Base-by-base conservation (phyloP, 2,888 invertebrate genomes). In the Habroteleia sp. region DNA sequence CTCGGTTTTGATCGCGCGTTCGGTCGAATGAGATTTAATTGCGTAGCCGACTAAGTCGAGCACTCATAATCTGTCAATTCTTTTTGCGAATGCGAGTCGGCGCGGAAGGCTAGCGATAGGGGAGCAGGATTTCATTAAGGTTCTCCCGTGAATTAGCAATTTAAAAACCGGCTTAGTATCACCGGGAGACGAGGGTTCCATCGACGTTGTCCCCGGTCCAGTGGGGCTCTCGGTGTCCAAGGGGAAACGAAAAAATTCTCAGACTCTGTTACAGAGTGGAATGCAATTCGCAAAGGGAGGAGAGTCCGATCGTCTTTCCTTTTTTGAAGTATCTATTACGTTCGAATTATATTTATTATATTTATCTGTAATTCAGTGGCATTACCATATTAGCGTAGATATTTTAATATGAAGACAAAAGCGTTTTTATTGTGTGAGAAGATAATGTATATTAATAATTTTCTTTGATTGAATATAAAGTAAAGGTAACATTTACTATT, bases 141-240 rank as follows among this genome's bases (percentile, higher is more conserved):
- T 69, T 52, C 76, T 62, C 74, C 76, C 72, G 77, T 74, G 80
- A 81, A 81, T 81, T 81, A 81, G 81, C 81, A 81, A 81, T 81
- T 81, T 81, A 80, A 81, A 81, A 81, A 80, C 79, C 78, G 78
- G 76, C 79, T 81, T 79, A 79, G 79, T 78, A 76, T 77, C 76
- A 73, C 33, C 63, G 35, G 50, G 50, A 63, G 56, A 54, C 35
- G 52, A 71, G 60, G 69, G 60, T 69, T 37, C 44, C n/a, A n/a
- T n/a, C 14, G 58, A 37, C 68, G 58, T 58, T 50, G 68, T 68
- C 68, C 50, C 68, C 58, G 58, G 52, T 46, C 71, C 71, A 33
- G 54, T 33, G 39, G 17, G 23, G 35, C 33, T 54, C 63, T 42
- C 37, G 35, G 27, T 27, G 62, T 48, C 39, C 54, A 25, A 63